Conservation (phyloP, 92 coral and sea anemone species). For the Paramuricea clavata region DNA sequence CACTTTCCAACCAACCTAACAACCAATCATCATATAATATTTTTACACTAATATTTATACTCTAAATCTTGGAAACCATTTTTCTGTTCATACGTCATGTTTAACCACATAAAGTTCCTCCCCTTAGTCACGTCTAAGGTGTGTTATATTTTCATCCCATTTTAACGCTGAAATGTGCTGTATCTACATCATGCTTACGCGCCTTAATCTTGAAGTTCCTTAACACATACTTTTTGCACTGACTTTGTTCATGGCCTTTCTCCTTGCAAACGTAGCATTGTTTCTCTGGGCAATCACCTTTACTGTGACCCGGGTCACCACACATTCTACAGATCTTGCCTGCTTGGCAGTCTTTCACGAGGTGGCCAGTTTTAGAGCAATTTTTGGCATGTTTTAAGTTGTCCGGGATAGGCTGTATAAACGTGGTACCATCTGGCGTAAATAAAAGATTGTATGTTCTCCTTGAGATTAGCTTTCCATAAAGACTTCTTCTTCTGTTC, state of each 20-base stretch:
- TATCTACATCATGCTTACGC: not conserved
- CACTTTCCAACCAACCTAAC: too few species aligned
- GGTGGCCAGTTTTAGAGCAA: not conserved
- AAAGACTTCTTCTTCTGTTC: not conserved
- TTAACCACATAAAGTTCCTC: not conserved
- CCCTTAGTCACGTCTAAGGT: not conserved
- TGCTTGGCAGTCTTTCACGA: not conserved
- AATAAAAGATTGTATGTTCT: not conserved
- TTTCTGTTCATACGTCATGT: too few species aligned
- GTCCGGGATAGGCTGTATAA: not conserved
- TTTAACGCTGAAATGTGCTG: too few species aligned
- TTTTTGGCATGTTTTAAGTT: constrained; percentile 14
- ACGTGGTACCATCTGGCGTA: not conserved
- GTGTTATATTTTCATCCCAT: not conserved
- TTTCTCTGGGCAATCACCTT: not conserved
- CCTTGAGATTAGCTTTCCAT: not conserved
- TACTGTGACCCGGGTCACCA: not conserved
- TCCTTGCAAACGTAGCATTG: not conserved
- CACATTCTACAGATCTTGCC: not conserved
- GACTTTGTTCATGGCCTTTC: not conserved
- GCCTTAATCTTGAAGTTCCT: too few species aligned
- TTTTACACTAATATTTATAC: too few species aligned
- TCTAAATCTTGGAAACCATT: too few species aligned
- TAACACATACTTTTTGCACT: not conserved
- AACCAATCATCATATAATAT: too few species aligned